Evolutionary conservation across 2,113 vertebrate genomes (phyloP).

Genomic region (Turdus rufiventris): DNA sequence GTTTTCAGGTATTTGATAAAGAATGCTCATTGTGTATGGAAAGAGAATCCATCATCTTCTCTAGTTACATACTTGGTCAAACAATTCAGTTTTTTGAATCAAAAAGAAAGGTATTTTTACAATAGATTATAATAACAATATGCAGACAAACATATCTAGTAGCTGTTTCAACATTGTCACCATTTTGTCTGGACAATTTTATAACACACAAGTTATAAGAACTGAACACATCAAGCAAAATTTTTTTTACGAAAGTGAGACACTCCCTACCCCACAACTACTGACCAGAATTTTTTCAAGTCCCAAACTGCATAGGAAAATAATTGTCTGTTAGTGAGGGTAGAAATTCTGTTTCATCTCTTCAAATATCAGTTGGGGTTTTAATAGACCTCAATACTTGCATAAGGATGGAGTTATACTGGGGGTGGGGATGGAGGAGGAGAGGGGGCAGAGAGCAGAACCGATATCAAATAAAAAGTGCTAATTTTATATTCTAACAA

Average conservation of each 20-base stretch:
- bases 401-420: slow-evolving; percentile 18
- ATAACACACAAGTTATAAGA: not conserved
- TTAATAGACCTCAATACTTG: not conserved
- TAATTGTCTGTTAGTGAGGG: not conserved
- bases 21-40: not conserved
- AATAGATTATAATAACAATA: not conserved
- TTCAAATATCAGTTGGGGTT: not conserved
- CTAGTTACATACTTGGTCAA: not conserved
- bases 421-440: slow-evolving; percentile 14
- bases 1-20: not conserved
- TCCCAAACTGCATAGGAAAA: not conserved
- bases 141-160: not conserved
- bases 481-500: slow-evolving; percentile 52
- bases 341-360: not conserved
- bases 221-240: not conserved
- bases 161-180: not conserved
- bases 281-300: not conserved
- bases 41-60: not conserved
- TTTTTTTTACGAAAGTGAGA: not conserved
- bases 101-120: not conserved
- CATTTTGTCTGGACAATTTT: not conserved
- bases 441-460: slow-evolving; percentile 48
- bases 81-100: not conserved
- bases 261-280: not conserved
- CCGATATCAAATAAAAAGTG: slow-evolving; percentile 58